These are phyloP conservation scores for Rhaphigaster nebulosa DNA, from an alignment of 2,888 invertebrate species.

Conservation along the genomic window DNA sequence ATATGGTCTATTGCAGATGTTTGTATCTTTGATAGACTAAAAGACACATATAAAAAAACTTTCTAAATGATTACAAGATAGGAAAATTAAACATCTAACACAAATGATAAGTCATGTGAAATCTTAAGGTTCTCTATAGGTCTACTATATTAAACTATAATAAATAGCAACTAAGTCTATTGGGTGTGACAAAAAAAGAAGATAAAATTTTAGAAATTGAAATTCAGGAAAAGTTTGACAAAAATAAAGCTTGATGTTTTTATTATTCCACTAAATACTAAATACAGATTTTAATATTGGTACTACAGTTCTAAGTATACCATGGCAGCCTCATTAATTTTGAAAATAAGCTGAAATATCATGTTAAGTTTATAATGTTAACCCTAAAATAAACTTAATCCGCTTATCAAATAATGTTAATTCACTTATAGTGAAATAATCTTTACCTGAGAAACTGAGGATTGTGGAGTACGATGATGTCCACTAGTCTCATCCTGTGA, in stretches of 20 bases:
- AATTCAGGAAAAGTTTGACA: not conserved
- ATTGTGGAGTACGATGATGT: constrained; percentile 69
- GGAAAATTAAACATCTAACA: not conserved
- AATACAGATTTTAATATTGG: not conserved
- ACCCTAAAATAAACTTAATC: not conserved
- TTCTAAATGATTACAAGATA: not conserved
- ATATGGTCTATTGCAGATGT: not conserved
- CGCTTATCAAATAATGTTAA: not conserved
- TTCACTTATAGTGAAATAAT: not conserved
- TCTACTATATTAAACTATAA: not conserved
- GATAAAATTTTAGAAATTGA: not conserved
- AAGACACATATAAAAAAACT: not conserved
- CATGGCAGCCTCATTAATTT: not conserved
- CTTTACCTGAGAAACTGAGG: constrained; percentile 53
- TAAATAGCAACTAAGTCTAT: too few species aligned
- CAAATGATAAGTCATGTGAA: not conserved
- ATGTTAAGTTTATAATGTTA: not conserved
- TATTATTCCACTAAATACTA: not conserved
- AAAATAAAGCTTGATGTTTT: not conserved
- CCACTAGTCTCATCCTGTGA: constrained; percentile 63
- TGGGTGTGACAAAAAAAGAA: not conserved
- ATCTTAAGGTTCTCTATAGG: not conserved
- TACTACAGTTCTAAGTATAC: not conserved
- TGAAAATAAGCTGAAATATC: not conserved
- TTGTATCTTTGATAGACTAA: not conserved